Evolutionary conservation across 2,888 invertebrate genomes (phyloP), one percentile per base, ranked within the genome.

Genomic region (Eupithecia subfuscata): DNA sequence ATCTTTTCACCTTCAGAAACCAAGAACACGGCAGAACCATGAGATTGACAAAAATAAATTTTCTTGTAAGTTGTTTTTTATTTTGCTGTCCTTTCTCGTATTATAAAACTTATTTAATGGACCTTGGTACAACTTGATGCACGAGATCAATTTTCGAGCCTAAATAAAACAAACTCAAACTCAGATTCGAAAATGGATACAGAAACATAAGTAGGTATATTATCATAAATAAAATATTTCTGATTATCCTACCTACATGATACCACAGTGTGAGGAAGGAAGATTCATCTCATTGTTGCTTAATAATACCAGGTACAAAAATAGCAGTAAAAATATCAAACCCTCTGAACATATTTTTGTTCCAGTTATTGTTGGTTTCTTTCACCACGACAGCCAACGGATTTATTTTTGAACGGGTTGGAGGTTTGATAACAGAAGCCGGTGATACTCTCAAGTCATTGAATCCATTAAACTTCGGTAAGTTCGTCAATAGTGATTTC

Each of bases 321-420:
- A 48, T n/a, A 52, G 52, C 52, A 52, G 18, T 6, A 48, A 18
- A 48, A 48, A 48, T 52, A 52, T 9, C 9, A 16, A 45, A 45
- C 16, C n/a, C 14, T 6, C 5, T 5, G 16, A 45, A 16, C 16
- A 48, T 18, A 7, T n/a, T 40, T 67, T 67, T 67, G 25, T 74
- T 74, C 8, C 65, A 74, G 74, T 18, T 74, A 25, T 14, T 74
- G 30, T 56, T 74, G 18, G 1, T 70, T 25, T 65, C 56, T 11
- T 69, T 65, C 14, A 25, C 30, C 40, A 16, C 22, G 18, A 25
- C 70, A 43, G 56, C 52, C 12, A 25, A 70, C 70, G 74, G 64
- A 18, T 74, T 65, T 40, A 14, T 56, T 56, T n/a, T 40, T 40
- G n/a, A 45, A 64, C 18, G 14, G 9, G 16, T 37, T 14, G 52